Evolutionary conservation across 2,888 invertebrate genomes (phyloP).

Genomic region (Platynereis dumerilii): DNA sequence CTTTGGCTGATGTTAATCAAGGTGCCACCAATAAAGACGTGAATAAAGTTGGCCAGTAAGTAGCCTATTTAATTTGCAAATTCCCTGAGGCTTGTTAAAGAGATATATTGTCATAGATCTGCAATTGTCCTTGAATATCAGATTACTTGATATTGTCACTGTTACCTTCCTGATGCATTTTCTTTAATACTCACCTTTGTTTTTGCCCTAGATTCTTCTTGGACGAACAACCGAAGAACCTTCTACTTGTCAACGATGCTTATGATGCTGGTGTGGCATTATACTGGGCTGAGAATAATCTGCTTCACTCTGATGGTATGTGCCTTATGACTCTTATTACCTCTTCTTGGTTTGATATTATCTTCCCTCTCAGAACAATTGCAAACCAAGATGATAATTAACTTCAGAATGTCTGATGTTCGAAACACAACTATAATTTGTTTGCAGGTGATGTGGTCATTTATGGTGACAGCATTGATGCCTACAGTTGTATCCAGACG

Average conservation of each 20-base stretch:
- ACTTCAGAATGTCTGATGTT: too few relatives aligned
- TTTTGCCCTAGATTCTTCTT: slow-evolving; percentile 24
- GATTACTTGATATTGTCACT: background rate
- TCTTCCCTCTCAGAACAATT: too few relatives aligned
- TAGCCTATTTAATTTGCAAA: too few relatives aligned
- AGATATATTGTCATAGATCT: background rate
- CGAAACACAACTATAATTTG: background rate
- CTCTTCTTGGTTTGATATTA: too few relatives aligned
- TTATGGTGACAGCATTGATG: slow-evolving; percentile 74
- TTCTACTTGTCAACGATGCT: slow-evolving; percentile 58
- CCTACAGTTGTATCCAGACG: slow-evolving; percentile 73
- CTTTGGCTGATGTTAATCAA: slow-evolving; percentile 45
- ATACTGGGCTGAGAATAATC: slow-evolving; percentile 52
- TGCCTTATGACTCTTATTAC: slow-evolving; percentile 1
- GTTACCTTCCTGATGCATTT: too few relatives aligned
- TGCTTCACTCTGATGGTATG: slow-evolving; percentile 40
- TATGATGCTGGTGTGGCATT: slow-evolving; percentile 58
- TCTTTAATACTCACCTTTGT: too few relatives aligned
- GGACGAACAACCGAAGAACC: slow-evolving; percentile 51
- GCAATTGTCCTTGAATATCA: background rate
- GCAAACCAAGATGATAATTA: too few relatives aligned
- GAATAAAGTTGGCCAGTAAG: slow-evolving; percentile 42
- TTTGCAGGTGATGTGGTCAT: slow-evolving; percentile 66
- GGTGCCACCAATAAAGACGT: slow-evolving; percentile 38
- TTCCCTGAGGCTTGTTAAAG: background rate